Evolutionary conservation across 2,113 vertebrate genomes (phyloP).

Genomic region (Machaerirhynchus nigripectus): DNA sequence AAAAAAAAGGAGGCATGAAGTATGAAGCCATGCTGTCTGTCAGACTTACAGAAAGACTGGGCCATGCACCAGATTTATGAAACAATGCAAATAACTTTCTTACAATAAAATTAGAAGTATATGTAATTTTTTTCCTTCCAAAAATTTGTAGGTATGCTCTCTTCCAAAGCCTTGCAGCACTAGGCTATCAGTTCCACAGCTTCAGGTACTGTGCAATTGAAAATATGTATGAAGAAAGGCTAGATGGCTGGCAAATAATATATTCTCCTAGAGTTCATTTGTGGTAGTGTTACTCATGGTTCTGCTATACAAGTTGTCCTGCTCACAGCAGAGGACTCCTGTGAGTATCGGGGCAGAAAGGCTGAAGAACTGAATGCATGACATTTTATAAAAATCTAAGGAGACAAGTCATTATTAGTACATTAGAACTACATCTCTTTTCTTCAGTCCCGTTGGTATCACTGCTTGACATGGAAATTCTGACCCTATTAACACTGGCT

Average conservation of each 20-base stretch:
- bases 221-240: neutral
- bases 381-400: neutral
- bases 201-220: neutral
- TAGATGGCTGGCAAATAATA: neutral
- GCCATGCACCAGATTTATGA: neutral
- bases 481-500: neutral
- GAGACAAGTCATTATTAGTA: slow-evolving; percentile 11
- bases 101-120: neutral
- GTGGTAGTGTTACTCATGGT: neutral
- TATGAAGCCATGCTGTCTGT: neutral
- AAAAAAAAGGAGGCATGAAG: neutral
- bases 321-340: neutral
- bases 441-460: neutral
- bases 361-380: neutral
- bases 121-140: neutral
- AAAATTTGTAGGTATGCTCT: neutral
- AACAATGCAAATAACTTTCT: neutral
- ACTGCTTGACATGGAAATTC: slow-evolving; percentile 30
- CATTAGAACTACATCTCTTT: slow-evolving; percentile 1
- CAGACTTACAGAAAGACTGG: neutral
- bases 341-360: neutral
- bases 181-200: neutral
- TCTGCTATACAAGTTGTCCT: neutral
- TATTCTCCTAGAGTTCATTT: neutral
- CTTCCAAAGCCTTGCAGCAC: neutral